Evolutionary conservation across 2,888 invertebrate species (phyloP).

Genomic region (Phymatocera aterrima): DNA sequence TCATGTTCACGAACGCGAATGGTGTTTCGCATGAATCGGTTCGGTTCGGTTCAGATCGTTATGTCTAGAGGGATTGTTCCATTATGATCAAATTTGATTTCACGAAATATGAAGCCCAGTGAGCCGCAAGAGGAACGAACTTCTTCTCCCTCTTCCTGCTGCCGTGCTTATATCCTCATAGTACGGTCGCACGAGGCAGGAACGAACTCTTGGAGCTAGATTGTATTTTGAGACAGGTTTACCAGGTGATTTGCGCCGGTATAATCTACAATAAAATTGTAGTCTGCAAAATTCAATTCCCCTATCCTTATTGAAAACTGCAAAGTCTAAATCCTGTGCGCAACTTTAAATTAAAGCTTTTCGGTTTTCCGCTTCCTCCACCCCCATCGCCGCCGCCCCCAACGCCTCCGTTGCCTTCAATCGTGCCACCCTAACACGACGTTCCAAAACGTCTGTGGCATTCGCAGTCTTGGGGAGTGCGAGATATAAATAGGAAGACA

Average conservation of each 20-base stretch:
- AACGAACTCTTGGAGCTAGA: background rate
- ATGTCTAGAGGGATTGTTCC: background rate
- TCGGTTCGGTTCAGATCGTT: background rate
- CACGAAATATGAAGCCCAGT: background rate
- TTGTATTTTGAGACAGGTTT: conserved; percentile 2
- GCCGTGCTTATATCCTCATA: conserved; percentile 40
- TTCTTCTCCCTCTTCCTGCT: no score
- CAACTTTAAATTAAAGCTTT: conserved; percentile 64
- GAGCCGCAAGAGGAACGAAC: background rate
- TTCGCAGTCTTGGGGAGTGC: conserved; percentile 38
- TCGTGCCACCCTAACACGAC: conserved; percentile 30
- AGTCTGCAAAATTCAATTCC: conserved; percentile 41
- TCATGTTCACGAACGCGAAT: background rate
- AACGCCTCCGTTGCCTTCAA: conserved; percentile 11
- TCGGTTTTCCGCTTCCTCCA: conserved; percentile 34
- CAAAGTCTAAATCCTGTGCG: conserved; percentile 56
- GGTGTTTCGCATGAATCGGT: background rate
- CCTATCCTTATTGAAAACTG: conserved; percentile 44
- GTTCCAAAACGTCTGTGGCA: conserved; percentile 38
- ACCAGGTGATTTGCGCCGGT: conserved; percentile 11
- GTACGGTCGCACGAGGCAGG: no score
- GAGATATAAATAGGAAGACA: conserved; percentile 44
- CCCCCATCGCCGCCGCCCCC: conserved; percentile 22
- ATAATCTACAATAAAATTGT: conserved; percentile 30
- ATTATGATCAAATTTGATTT: background rate